phyloP scores from a whole-genome alignment of 2,888 invertebrate species.

The Lithosia quadra region DNA sequence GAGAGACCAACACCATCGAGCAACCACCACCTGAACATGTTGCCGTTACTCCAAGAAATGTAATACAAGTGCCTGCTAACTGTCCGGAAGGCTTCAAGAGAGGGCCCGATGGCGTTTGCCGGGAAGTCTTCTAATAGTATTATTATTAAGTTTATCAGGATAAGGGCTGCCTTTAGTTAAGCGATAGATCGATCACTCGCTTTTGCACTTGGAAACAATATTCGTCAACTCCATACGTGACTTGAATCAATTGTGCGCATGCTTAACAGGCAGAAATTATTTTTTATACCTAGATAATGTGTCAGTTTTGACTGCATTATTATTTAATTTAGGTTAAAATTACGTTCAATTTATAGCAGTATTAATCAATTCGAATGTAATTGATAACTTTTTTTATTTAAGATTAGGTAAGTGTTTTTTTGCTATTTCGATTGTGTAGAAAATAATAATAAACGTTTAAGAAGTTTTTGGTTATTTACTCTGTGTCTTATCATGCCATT shows the following conservation, averaged over 20 bases:
- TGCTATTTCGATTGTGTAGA: not conserved
- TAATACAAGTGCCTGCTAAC: conserved; percentile 65
- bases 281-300: not conserved
- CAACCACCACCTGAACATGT: conserved; percentile 31
- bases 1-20: conserved; percentile 64
- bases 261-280: not conserved
- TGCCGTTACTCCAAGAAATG: conserved; percentile 60
- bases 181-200: not conserved
- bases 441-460: conserved; percentile 4
- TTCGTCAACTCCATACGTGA: not conserved
- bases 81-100: conserved; percentile 63
- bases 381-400: not conserved
- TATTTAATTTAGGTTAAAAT: conserved; percentile 2
- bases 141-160: not conserved
- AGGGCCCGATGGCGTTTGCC: conserved; percentile 66
- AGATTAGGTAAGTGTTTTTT: not conserved
- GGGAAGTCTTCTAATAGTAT: conserved; percentile 57
- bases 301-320: not conserved
- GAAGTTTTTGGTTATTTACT: conserved; percentile 1
- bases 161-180: conserved; percentile 3
- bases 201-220: not conserved
- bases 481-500: too few relatives aligned
- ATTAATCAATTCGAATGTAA: conserved; percentile 49
- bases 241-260: not conserved
- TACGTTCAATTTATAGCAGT: conserved; percentile 40